Evolutionary conservation across 2,888 invertebrate species (phyloP), one percentile per base, ranked within the genome.

Genomic region (Spodoptera littoralis): DNA sequence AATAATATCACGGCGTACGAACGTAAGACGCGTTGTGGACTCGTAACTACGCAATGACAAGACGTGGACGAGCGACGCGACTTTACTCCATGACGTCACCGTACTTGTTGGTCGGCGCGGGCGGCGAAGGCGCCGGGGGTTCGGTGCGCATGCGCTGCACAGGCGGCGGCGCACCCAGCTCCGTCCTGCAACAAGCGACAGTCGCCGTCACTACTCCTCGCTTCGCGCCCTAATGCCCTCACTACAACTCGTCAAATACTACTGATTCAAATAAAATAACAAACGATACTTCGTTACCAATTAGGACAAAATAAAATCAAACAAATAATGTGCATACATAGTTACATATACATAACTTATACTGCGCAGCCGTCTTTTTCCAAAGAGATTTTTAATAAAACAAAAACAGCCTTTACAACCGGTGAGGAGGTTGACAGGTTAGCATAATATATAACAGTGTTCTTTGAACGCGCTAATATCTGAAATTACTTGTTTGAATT

Each of bases 51-150:
- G 54, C 9, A 30, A 47, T n/a, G 51, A 60, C 41, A 53, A 6
- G 27, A 48, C 50, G 27, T 12, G 22, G 12, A 24, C 24, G 46
- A 12, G 41, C 54, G 13, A 48, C 13, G 43, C 11, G 18, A 24
- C 30, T 48, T 74, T 86, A 94, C 18, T 94, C 93, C 82, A 93
- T 81, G 46, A 54, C 66, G 80, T 94, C 92, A 6, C 90, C 92
- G 73, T 95, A 93, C 74, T 90, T 86, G 88, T 92, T 93, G 61
- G 91, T 91, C 5, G 57, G 5, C 76, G 60, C 41, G 75, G 47
- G 11, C 3, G 85, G 69, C 41, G 80, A 62, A 27, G 71, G 49
- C 27, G 77, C 48, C 18, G 75, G 62, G 12, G 78, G 58, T 56
- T 76, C 71, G 8, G 80, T 88, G 84, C 73, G 80, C 9, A 66